Percentiles rank a stretch among this genome's conserved stretches.
Conservation (phyloP, 2,888 invertebrate genomes). For the Drosophila barbarae region DNA sequence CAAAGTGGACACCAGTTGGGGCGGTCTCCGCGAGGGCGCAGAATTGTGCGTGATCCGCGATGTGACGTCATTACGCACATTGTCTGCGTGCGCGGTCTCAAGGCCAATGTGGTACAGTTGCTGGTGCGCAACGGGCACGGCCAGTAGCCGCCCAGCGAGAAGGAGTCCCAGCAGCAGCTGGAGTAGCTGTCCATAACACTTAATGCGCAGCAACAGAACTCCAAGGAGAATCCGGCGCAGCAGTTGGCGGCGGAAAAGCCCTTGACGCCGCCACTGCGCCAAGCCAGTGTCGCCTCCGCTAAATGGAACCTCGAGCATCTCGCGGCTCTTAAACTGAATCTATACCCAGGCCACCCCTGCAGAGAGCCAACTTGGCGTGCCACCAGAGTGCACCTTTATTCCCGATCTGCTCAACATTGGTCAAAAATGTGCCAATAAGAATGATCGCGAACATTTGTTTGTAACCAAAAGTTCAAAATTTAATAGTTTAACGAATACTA, state of each 20-base stretch:
- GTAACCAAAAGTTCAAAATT: too few relatives aligned
- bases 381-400: constrained; percentile 50
- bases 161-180: constrained; percentile 68
- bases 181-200: constrained; percentile 51
- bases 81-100: constrained; percentile 91
- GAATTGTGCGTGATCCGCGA: constrained; percentile 90
- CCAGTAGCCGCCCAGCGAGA: constrained; percentile 67
- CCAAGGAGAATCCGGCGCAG: constrained; percentile 79
- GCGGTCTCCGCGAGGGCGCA: constrained; percentile 90
- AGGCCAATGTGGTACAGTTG: constrained; percentile 91
- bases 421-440: too few relatives aligned
- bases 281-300: constrained; percentile 32
- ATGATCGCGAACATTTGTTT: too few relatives aligned
- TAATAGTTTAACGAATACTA: too few relatives aligned
- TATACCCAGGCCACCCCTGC: constrained; percentile 65
- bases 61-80: constrained; percentile 90
- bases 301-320: constrained; percentile 57
- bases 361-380: constrained; percentile 62
- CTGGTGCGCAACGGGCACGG: constrained; percentile 83
- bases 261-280: constrained; percentile 79
- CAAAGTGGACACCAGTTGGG: constrained; percentile 90
- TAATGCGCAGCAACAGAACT: constrained; percentile 82
- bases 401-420: constrained; percentile 64
- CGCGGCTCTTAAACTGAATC: constrained; percentile 73
- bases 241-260: constrained; percentile 70